Base-by-base conservation (phyloP, 2,888 invertebrate genomes). In the Tipula lateralis region DNA sequence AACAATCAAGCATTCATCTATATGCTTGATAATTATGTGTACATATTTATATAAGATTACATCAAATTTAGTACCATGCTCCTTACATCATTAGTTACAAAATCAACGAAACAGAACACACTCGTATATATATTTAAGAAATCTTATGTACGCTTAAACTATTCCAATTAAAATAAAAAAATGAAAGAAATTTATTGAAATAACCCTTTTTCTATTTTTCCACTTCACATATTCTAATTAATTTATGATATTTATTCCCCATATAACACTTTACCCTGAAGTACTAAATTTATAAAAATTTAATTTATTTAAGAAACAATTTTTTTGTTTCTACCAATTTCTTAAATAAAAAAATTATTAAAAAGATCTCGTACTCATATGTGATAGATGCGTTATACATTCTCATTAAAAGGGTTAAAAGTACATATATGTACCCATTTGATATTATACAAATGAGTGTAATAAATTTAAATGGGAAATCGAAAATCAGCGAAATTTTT, bases 161-260 rank as follows among this genome's bases (percentile, higher is more conserved):
- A 66, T 66, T 66, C 66, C 66, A 66, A 66, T 66, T 66, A 66
- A 66, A 66, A 44, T 44, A 44, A 44, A 16, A 44, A n/a, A 44
- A 44, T n/a, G 66, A 66, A 66, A 66, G 66, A 66, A 66, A 66
- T 2, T 66, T 66, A 66, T 66, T 66, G 66, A 66, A 66, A 66
- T 66, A 66, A 66, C 66, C 66, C 66, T 66, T 66, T n/a, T 66
- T 66, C 66, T 66, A 66, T 24, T 24, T 50, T 66, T 66, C 66
- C 66, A 66, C 66, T 66, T 66, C 66, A 66, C 66, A 66, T 66
- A 66, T 66, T 66, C 66, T 66, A 66, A 66, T 66, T 66, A 66
- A 66, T 66, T 66, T 66, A 66, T 66, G 66, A 66, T 66, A 66
- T 66, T 66, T 66, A 66, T 66, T 66, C 24, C 66, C 66, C 66